phyloP scores from a whole-genome alignment of 2,113 vertebrate genomes.

The Hoplias malabaricus region DNA sequence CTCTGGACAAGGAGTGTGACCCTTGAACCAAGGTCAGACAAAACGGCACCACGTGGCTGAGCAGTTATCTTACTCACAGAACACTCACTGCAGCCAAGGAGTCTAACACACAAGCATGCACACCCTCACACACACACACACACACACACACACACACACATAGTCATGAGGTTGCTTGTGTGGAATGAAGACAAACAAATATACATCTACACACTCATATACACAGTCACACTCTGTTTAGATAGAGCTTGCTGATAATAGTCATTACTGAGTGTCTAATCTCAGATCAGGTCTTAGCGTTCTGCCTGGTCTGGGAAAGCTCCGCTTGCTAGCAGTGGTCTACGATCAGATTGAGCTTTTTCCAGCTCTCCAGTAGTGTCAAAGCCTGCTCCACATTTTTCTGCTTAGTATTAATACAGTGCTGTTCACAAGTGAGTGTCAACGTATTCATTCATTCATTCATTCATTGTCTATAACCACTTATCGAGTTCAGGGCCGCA shows the following conservation, averaged over 20 bases:
- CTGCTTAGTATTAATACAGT: no score
- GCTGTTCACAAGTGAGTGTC: no score
- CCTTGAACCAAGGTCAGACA: constrained; percentile 46
- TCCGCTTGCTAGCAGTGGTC: not conserved
- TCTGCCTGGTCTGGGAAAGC: not conserved
- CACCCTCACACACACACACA: no score
- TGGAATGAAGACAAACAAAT: constrained; percentile 6
- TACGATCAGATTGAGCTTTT: constrained; percentile 16
- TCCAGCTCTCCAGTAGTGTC: constrained; percentile 5
- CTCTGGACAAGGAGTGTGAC: constrained; percentile 16
- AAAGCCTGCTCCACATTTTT: not conserved
- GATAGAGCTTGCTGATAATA: constrained; percentile 28
- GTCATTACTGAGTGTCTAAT: constrained; percentile 33
- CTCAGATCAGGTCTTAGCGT: not conserved
- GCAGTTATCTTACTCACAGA: constrained; percentile 35
- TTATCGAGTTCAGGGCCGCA: no score
- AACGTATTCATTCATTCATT: no score
- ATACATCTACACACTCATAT: not conserved
- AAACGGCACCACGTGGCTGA: constrained; percentile 43
- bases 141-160: not conserved
- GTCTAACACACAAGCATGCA: constrained; percentile 19
- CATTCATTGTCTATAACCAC: no score
- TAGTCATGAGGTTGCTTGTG: not conserved
- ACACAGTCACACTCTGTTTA: not conserved
- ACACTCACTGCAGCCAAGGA: constrained; percentile 24